Evolutionary conservation across 2,888 invertebrate species (phyloP).

Genomic region (Platycnemis pennipes): DNA sequence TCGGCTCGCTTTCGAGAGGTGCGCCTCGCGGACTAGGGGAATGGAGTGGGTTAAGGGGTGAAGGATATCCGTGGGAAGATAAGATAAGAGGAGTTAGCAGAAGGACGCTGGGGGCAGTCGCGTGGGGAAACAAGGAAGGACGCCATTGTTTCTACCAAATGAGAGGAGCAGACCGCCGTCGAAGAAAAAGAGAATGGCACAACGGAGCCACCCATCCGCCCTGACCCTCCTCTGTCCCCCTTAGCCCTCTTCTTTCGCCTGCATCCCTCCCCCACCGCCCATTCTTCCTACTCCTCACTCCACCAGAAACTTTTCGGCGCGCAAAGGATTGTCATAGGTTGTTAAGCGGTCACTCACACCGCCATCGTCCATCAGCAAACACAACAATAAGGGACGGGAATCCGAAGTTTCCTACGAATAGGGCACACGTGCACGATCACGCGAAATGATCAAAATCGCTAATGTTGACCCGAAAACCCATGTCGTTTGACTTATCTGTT

Average conservation of each 20-base stretch:
- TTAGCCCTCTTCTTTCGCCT: neutral
- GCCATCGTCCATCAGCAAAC: neutral
- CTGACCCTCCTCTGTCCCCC: neutral
- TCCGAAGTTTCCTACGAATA: neutral
- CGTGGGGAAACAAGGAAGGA: slow-evolving; percentile 47
- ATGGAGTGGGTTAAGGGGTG: slow-evolving; percentile 65
- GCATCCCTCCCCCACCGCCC: neutral
- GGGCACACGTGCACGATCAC: neutral
- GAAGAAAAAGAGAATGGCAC: slow-evolving; percentile 42
- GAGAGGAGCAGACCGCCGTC: neutral
- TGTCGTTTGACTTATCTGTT: neutral
- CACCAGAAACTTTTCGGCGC: neutral
- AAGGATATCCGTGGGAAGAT: slow-evolving; percentile 66
- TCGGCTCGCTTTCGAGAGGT: neutral
- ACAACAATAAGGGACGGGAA: neutral
- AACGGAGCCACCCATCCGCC: neutral
- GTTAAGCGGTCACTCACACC: slow-evolving; percentile 16
- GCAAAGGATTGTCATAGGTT: neutral
- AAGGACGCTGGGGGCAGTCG: slow-evolving; percentile 52
- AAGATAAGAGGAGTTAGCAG: slow-evolving; percentile 33
- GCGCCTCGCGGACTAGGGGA: neutral
- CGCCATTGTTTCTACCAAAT: slow-evolving; percentile 41
- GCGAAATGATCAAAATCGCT: neutral
- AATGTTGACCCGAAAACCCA: neutral
- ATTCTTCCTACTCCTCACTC: neutral